Percentiles rank a stretch among this genome's conserved stretches.
Evolutionary conservation across 2,888 invertebrate species (phyloP).

Genomic region (Pogonocherus hispidulus): DNA sequence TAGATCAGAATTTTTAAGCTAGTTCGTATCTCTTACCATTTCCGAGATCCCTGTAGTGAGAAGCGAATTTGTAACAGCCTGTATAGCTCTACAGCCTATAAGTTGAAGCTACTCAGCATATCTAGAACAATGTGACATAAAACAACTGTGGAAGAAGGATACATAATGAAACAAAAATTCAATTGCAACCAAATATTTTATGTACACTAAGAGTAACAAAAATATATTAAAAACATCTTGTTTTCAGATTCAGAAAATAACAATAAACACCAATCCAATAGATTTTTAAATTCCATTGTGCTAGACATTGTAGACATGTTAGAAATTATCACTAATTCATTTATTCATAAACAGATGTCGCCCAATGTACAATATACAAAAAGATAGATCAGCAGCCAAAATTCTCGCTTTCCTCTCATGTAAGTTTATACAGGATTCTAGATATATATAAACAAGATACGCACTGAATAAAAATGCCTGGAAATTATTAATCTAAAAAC

Average conservation of each 20-base stretch:
- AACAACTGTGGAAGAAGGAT: not conserved
- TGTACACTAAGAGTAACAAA: constrained; percentile 11
- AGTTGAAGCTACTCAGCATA: too few species aligned
- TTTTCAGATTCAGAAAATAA: not conserved
- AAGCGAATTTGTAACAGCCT: too few species aligned
- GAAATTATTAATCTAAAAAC: too few species aligned
- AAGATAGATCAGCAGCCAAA: not conserved
- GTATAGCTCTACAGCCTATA: too few species aligned
- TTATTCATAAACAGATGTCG: not conserved
- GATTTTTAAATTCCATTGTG: not conserved
- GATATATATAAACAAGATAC: not conserved
- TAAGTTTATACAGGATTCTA: not conserved
- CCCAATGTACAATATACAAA: not conserved
- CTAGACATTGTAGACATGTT: too few species aligned
- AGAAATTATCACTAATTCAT: not conserved
- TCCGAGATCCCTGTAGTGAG: too few species aligned
- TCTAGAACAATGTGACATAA: too few species aligned
- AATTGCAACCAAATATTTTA: constrained; percentile 7
- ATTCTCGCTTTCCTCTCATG: not conserved
- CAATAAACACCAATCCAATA: not conserved
- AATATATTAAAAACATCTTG: constrained; percentile 10
- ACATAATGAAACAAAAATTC: not conserved
- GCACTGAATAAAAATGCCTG: not conserved
- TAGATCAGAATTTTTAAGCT: too few species aligned
- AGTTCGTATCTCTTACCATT: too few species aligned